Percentiles rank a stretch among this genome's conserved stretches.
Conservation (phyloP, 2,888 invertebrate species). For the Diplolepis rosae region DNA sequence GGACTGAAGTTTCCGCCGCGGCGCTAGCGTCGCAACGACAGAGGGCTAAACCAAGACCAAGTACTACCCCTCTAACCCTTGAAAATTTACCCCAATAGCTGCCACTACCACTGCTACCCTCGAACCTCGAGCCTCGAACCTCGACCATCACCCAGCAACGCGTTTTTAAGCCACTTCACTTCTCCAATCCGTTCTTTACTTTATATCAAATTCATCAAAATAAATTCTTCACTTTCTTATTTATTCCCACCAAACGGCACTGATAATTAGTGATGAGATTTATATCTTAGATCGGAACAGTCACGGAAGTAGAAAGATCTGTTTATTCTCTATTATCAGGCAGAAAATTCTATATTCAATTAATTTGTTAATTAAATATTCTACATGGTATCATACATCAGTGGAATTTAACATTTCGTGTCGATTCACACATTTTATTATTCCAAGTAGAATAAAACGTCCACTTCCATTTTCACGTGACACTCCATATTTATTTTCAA, state of each 20-base stretch:
- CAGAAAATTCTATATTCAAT: too few species aligned
- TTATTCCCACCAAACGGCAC: slow-evolving; percentile 14
- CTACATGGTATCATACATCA: too few species aligned
- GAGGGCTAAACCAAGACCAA: slow-evolving; percentile 58
- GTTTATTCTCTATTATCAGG: not conserved
- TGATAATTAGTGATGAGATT: slow-evolving; percentile 27
- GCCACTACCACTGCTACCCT: slow-evolving; percentile 40
- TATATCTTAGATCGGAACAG: not conserved
- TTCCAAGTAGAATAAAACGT: too few species aligned
- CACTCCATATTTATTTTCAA: too few species aligned
- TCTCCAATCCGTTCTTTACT: slow-evolving; percentile 28
- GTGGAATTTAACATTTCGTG: too few species aligned
- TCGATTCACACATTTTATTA: too few species aligned
- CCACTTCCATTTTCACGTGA: too few species aligned
- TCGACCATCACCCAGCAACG: slow-evolving; percentile 50
- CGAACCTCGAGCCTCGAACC: slow-evolving; percentile 48
- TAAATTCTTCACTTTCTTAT: slow-evolving; percentile 16
- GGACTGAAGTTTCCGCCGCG: slow-evolving; percentile 67
- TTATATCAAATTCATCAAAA: slow-evolving; percentile 40
- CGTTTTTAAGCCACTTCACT: slow-evolving; percentile 49
- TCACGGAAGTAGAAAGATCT: not conserved
- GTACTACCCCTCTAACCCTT: slow-evolving; percentile 46
- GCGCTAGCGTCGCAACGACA: slow-evolving; percentile 68
- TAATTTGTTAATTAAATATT: too few species aligned
- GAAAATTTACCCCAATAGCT: slow-evolving; percentile 36